Percentiles rank a stretch among this genome's conserved stretches.
These are phyloP conservation scores for Eufriesea mexicana DNA, from an alignment of 1,140 invertebrate species.

Conservation along the genomic window DNA sequence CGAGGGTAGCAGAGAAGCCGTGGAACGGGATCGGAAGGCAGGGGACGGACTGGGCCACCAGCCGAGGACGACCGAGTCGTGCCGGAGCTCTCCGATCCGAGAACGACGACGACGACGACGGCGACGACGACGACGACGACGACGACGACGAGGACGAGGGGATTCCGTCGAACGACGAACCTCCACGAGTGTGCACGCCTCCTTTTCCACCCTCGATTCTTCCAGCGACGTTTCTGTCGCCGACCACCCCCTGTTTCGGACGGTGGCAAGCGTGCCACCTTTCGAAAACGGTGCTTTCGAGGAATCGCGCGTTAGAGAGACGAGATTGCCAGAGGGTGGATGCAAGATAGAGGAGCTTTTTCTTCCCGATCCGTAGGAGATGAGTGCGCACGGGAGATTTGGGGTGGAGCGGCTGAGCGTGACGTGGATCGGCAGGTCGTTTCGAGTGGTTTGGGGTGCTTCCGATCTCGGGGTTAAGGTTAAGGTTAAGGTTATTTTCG, in stretches of 20 bases:
- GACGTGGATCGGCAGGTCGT: no score
- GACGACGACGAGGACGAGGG: constrained; percentile 25
- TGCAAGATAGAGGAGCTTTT: background rate
- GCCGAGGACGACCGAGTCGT: constrained; percentile 71
- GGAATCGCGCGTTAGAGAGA: background rate
- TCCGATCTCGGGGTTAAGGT: no score
- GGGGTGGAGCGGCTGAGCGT: no score
- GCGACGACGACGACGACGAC: background rate
- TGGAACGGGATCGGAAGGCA: constrained; percentile 15
- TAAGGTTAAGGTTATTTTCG: no score
- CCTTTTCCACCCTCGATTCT: constrained; percentile 14
- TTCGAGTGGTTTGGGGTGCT: background rate
- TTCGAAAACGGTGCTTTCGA: background rate
- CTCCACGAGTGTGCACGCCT: constrained; percentile 57
- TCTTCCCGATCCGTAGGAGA: background rate
- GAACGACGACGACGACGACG: background rate
- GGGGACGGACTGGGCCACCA: constrained; percentile 36
- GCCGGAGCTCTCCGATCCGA: constrained; percentile 68
- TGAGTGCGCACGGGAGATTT: background rate
- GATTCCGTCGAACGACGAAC: constrained; percentile 72
- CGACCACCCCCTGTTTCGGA: background rate
- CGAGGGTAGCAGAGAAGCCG: constrained; percentile 18
- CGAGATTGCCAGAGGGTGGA: background rate
- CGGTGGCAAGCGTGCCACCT: no score
- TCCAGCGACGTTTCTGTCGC: background rate